These are phyloP conservation scores for Onychorhynchus coronatus DNA, from an alignment of 2,113 vertebrate species.

Conservation along the genomic window DNA sequence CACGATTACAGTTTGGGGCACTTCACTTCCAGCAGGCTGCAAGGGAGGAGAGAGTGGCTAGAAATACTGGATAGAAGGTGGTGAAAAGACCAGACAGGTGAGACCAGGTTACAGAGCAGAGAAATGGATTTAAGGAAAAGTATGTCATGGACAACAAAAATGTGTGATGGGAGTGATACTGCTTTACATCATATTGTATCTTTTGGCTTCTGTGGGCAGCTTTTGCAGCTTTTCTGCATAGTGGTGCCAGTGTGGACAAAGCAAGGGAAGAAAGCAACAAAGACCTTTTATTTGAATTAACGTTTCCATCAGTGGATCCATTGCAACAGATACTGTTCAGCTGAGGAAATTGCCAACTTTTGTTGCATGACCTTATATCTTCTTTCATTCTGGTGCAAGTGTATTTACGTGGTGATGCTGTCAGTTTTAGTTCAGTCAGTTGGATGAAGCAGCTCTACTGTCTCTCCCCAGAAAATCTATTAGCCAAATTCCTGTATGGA, in stretches of 20 bases:
- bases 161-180: background rate
- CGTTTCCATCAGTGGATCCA: accelerated
- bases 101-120: background rate
- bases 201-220: background rate
- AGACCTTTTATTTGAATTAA: background rate
- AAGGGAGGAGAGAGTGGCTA: background rate
- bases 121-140: background rate
- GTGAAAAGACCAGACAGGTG: background rate
- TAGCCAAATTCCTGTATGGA: background rate
- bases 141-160: accelerated
- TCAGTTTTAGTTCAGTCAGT: background rate
- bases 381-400: background rate
- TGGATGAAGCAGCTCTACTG: background rate
- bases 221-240: background rate
- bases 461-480: background rate
- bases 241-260: background rate
- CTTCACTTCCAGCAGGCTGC: background rate
- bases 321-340: background rate
- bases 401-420: background rate
- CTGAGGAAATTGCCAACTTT: background rate
- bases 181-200: background rate
- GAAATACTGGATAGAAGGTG: background rate
- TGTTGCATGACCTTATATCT: background rate
- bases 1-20: background rate
- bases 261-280: background rate